Evolutionary conservation across 2,888 invertebrate genomes (phyloP), one percentile per base, ranked within the genome.

Genomic region (Cosmopolites sordidus): DNA sequence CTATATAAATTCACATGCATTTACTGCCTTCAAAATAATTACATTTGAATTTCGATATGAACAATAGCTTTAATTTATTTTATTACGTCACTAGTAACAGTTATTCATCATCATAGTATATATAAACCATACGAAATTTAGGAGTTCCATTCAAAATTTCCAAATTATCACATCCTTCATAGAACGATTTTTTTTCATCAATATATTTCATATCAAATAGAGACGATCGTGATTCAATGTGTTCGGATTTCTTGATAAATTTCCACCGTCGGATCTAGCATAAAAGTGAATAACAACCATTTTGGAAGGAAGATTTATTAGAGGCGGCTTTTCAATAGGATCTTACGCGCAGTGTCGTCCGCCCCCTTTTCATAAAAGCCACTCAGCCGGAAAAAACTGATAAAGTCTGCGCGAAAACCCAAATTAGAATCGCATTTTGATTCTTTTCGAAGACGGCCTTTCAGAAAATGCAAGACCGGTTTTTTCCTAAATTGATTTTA

Each of bases 321-420:
- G 48, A 51, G 51, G 50, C 37, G 29, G 51, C 51, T 55, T 51
- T 55, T 55, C 55, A 55, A 55, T 55, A 48, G 55, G 43, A 55
- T 51, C 55, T 55, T 55, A 51, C 55, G 47, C 43, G 55, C 22
- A 22, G 44, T 55, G 55, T 47, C 51, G 46, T 49, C 61, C 62
- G 3, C 58, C 58, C 61, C 58, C 62, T 64, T 62, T 65, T 60
- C 59, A 61, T 59, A 59, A 59, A 58, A 62, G 56, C 56, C 48
- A 59, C 55, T 60, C 60, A 58, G 60, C 61, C 59, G 65, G 65
- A 67, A 67, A 56, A 66, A 66, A 65, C 62, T 64, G 66, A 67
- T 67, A 67, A 65, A 52, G 49, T 44, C 47, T 45, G 55, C 57
- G 59, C 47, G 42, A 51, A 39, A 43, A 44, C 56, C 53, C 52